Conservation (phyloP, 2,888 invertebrate genomes). For the Melanostoma scalare region DNA sequence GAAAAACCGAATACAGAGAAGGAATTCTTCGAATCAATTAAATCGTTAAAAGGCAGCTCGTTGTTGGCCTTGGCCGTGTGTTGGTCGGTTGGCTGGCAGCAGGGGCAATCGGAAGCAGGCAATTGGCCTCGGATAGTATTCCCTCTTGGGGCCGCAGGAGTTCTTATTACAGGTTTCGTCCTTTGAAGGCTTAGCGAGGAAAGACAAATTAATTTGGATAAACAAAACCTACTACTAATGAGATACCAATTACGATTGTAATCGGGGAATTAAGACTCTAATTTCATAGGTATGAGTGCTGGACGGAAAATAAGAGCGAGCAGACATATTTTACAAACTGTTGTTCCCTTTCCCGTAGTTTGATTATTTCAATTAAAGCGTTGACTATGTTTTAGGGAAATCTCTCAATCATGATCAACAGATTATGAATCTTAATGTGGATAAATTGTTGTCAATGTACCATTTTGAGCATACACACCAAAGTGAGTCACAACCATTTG, state of each 20-base stretch:
- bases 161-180: conserved; percentile 20
- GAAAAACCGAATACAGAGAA: conserved; percentile 32
- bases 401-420: conserved; percentile 46
- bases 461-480: conserved; percentile 3
- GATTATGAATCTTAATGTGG: conserved; percentile 18
- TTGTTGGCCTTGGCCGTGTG: background rate
- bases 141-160: background rate
- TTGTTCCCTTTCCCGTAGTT: conserved; percentile 30
- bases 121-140: conserved; percentile 2
- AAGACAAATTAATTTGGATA: conserved; percentile 61
- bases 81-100: background rate
- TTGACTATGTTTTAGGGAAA: conserved; percentile 28
- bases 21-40: conserved; percentile 59
- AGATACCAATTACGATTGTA: conserved; percentile 72
- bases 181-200: conserved; percentile 57
- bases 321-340: background rate
- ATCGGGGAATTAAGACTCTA: conserved; percentile 61
- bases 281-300: conserved; percentile 25
- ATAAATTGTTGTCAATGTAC: conserved; percentile 38
- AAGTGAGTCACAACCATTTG: conserved; percentile 32
- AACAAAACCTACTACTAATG: conserved; percentile 68
- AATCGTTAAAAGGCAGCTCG: conserved; percentile 51
- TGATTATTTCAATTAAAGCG: conserved; percentile 49
- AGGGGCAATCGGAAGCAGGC: background rate
- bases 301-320: no score